A percentile compares a stretch with the other conserved stretches of the same genome.
These are phyloP conservation scores for Scolopax mira DNA, from an alignment of 2,113 vertebrate species.

Conservation along the genomic window DNA sequence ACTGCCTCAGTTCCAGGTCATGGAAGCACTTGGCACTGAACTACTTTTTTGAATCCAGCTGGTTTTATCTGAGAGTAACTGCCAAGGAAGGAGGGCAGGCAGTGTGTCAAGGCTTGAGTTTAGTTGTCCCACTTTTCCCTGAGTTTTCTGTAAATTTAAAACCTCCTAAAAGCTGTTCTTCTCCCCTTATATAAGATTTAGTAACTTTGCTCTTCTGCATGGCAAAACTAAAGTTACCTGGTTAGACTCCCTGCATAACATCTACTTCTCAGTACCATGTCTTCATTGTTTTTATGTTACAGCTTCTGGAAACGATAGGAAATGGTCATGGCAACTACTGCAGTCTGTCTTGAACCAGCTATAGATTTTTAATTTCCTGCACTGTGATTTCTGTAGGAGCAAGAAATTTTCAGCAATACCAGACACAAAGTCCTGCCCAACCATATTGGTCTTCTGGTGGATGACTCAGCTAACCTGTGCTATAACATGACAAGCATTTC, in stretches of 20 bases:
- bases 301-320: neutral
- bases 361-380: neutral
- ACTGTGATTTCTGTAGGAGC: neutral
- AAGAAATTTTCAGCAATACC: neutral
- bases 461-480: neutral
- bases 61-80: neutral
- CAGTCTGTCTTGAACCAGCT: neutral
- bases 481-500: neutral
- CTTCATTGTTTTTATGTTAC: neutral
- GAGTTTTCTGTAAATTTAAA: neutral
- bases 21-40: neutral
- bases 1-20: neutral
- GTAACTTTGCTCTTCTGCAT: neutral
- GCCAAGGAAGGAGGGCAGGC: neutral
- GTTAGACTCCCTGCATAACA: neutral
- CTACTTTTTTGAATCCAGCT: neutral
- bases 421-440: neutral
- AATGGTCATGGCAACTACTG: neutral
- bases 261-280: neutral
- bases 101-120: neutral
- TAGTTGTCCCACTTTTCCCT: neutral
- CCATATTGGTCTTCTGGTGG: neutral
- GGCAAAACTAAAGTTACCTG: neutral
- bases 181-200: neutral
- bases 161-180: neutral